Percentiles rank a stretch among this genome's conserved stretches.
These are phyloP conservation scores for Microcebus lehilahytsara DNA, from an alignment of 2,113 vertebrate species.

Conservation along the genomic window DNA sequence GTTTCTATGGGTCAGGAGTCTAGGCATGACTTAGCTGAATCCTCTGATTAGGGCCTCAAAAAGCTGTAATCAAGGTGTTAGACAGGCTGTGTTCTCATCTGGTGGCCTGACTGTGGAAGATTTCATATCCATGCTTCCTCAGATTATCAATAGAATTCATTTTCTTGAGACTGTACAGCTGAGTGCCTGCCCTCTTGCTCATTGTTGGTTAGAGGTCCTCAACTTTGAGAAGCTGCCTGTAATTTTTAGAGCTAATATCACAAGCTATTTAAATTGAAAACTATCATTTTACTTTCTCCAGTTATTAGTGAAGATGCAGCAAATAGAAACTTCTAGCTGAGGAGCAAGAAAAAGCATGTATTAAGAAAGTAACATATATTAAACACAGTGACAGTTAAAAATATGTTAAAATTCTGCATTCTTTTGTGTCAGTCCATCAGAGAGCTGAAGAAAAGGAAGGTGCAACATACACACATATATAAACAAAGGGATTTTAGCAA, in stretches of 20 bases:
- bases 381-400: conserved; percentile 9
- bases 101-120: neutral
- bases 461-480: neutral
- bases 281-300: neutral
- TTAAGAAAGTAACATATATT: conserved; percentile 42
- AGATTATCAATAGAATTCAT: neutral
- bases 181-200: neutral
- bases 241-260: neutral
- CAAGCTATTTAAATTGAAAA: neutral
- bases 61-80: neutral
- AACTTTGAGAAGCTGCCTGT: neutral
- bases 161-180: neutral
- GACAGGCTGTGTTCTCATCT: neutral
- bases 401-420: neutral
- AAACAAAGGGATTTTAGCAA: neutral
- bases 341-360: neutral
- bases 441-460: neutral
- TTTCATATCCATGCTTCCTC: neutral
- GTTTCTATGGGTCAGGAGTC: neutral
- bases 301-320: neutral
- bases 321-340: neutral
- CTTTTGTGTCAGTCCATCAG: neutral
- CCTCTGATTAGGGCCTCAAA: neutral
- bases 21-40: neutral
- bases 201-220: neutral